Conservation (phyloP, 2,888 invertebrate genomes). For the Standfussiana lucernea region DNA sequence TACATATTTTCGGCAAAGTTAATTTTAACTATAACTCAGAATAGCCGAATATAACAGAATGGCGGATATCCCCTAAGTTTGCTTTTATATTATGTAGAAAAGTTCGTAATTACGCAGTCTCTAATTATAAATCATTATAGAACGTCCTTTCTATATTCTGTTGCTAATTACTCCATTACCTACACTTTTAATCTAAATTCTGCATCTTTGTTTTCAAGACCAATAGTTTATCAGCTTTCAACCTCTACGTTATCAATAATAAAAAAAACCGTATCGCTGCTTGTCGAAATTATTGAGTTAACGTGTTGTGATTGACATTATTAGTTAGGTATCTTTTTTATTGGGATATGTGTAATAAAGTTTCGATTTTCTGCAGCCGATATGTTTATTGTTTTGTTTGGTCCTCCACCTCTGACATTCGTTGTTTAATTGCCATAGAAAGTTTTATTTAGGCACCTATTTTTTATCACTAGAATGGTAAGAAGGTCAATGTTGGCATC, state of each 20-base stretch:
- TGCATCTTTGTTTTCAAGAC: slow-evolving; percentile 47
- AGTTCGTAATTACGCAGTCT: background rate
- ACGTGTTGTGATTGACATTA: slow-evolving; percentile 32
- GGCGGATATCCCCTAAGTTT: slow-evolving; percentile 7
- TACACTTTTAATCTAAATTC: slow-evolving; percentile 36
- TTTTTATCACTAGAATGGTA: slow-evolving; percentile 6
- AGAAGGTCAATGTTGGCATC: background rate
- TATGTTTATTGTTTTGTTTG: slow-evolving; percentile 6
- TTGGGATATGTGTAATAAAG: background rate
- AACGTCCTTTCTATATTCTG: slow-evolving; percentile 17
- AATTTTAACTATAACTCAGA: slow-evolving; percentile 1
- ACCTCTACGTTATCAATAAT: slow-evolving; percentile 49
- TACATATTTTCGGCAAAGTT: slow-evolving; percentile 1
- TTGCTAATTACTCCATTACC: slow-evolving; percentile 20
- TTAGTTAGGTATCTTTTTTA: background rate
- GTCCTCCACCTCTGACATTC: background rate
- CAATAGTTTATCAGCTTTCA: slow-evolving; percentile 63
- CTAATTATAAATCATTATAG: background rate
- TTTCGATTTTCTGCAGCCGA: background rate
- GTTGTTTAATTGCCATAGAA: background rate
- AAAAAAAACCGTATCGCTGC: slow-evolving; percentile 28
- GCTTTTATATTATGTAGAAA: slow-evolving; percentile 22
- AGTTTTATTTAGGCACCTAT: background rate
- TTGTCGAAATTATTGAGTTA: slow-evolving; percentile 41
- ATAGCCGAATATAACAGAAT: too few relatives aligned